A percentile compares a stretch with the other conserved stretches of the same genome.
Conservation (phyloP, 35 echinoderm and acorn worm species). For the Lytechinus variegatus region DNA sequence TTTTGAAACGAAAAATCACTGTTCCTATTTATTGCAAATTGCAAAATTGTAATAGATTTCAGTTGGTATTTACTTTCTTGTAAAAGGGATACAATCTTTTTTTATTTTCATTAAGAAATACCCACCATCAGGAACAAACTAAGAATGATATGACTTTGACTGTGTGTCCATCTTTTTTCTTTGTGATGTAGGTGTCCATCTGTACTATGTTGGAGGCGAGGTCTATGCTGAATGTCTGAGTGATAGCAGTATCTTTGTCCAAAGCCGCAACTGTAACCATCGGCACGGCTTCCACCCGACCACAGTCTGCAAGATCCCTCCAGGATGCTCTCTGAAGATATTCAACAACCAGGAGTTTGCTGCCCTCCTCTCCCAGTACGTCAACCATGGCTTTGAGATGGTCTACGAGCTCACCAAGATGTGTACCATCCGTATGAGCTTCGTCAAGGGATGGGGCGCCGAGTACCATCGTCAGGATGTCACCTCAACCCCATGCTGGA, state of each 20-base stretch:
- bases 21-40: background rate
- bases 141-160: background rate
- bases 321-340: constrained; percentile 97
- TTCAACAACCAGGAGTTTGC: constrained; percentile 99
- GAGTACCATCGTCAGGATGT: constrained; percentile 99
- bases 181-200: constrained; percentile 83
- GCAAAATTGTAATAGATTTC: background rate
- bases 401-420: constrained; percentile 99
- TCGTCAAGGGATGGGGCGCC: constrained; percentile 98
- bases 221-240: constrained; percentile 99
- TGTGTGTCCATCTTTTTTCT: background rate
- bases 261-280: constrained; percentile 99
- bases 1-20: no score
- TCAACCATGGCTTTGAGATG: constrained; percentile 99
- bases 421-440: constrained; percentile 99
- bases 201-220: constrained; percentile 99
- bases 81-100: background rate
- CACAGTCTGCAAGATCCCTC: constrained; percentile 99
- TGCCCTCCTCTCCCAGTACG: constrained; percentile 95
- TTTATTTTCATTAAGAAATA: background rate
- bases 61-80: background rate
- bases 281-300: constrained; percentile 99
- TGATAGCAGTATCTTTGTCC: constrained; percentile 99
- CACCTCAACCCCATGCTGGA: constrained; percentile 98
- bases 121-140: background rate